Conservation (phyloP, 2,797 vertebrate species). For the Ptychobarbus kaznakovi region DNA sequence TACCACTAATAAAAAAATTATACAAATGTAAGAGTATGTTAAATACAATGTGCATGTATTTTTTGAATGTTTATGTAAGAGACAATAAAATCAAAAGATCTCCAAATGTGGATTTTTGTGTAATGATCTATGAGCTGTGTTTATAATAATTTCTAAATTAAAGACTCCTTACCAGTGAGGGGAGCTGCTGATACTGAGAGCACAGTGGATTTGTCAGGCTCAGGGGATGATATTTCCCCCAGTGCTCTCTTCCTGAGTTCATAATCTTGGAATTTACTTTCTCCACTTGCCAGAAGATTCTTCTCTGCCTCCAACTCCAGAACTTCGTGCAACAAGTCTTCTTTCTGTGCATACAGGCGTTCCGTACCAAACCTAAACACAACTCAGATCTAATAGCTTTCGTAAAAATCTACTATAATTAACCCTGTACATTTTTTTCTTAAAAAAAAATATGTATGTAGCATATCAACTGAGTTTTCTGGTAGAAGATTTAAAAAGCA, state of each 20-base stretch:
- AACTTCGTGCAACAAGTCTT: slow-evolving; percentile 81
- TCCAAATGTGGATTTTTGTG: background rate
- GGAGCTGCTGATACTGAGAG: slow-evolving; percentile 63
- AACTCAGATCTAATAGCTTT: slow-evolving; percentile 9
- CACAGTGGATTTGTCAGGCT: slow-evolving; percentile 77
- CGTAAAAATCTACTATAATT: slow-evolving; percentile 1
- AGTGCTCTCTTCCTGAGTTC: slow-evolving; percentile 72
- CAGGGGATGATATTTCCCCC: slow-evolving; percentile 74
- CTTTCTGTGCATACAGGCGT: slow-evolving; percentile 80
- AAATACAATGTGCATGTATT: background rate
- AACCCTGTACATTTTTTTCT: no score
- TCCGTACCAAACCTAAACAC: slow-evolving; percentile 80
- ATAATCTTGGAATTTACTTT: slow-evolving; percentile 78
- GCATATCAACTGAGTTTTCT: background rate
- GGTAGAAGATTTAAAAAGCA: background rate
- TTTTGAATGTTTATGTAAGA: background rate
- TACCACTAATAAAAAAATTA: slow-evolving; percentile 3
- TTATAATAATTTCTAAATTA: background rate
- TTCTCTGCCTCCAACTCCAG: slow-evolving; percentile 82
- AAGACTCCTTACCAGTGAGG: slow-evolving; percentile 65
- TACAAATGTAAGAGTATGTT: background rate
- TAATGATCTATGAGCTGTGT: background rate
- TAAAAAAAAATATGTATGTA: background rate
- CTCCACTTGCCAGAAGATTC: slow-evolving; percentile 70
- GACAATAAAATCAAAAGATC: background rate